Percentiles rank a stretch among this genome's conserved stretches.
Evolutionary conservation across 2,888 invertebrate species (phyloP).

Genomic region (Melanchra persicariae): DNA sequence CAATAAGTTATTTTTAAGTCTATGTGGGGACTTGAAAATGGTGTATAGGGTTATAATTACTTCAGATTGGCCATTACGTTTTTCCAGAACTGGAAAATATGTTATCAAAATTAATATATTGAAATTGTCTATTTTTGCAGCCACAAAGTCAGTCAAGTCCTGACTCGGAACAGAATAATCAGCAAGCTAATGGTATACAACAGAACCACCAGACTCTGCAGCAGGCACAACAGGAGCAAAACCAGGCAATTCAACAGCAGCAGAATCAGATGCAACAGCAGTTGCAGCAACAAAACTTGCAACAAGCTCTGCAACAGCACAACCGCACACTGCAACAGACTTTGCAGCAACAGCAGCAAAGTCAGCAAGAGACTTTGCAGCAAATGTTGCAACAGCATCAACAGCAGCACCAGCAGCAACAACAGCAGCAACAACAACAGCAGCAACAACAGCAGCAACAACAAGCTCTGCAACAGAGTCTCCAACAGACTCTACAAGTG

Average conservation of each 20-base stretch:
- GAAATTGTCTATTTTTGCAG: constrained; percentile 77
- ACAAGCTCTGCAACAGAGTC: constrained; percentile 80
- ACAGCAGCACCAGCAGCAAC: constrained; percentile 77
- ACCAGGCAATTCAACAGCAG: constrained; percentile 79
- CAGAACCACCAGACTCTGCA: constrained; percentile 83
- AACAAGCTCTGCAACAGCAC: constrained; percentile 79
- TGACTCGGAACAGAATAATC: constrained; percentile 85
- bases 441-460: constrained; percentile 77
- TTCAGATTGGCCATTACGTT: neutral
- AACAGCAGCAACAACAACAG: constrained; percentile 73
- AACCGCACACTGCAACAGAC: constrained; percentile 76
- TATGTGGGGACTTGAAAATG: no score
- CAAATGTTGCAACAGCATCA: constrained; percentile 79
- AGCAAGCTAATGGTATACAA: constrained; percentile 87
- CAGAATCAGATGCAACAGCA: constrained; percentile 84
- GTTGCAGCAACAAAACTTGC: constrained; percentile 83
- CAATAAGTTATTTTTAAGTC: neutral
- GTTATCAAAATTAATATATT: neutral
- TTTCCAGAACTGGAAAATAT: neutral
- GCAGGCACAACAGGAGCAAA: constrained; percentile 82
- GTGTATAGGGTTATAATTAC: neutral
- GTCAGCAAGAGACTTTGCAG: constrained; percentile 72
- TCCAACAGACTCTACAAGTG: constrained; percentile 85
- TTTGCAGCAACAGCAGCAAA: constrained; percentile 79
- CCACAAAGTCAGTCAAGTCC: constrained; percentile 89